phyloP scores from a whole-genome alignment of 2,888 invertebrate species.

The Papilio gigon region DNA sequence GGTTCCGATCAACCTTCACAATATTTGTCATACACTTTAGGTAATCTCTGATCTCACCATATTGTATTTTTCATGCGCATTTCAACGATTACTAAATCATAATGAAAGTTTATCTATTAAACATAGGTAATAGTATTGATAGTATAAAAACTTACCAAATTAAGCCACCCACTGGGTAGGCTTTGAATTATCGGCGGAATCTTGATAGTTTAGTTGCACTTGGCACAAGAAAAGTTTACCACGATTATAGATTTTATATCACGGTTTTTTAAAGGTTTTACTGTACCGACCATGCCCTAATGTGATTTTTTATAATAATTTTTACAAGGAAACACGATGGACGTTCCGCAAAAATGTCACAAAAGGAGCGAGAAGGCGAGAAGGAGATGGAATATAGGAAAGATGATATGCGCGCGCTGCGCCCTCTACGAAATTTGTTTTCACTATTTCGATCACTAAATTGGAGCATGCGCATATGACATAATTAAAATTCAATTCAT shows the following conservation, averaged over 20 bases:
- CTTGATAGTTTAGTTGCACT: conserved; percentile 87
- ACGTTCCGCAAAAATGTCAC: conserved; percentile 75
- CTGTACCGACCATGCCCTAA: conserved; percentile 80
- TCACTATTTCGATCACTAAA: conserved; percentile 54
- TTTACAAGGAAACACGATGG: conserved; percentile 68
- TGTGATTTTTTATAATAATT: conserved; percentile 63
- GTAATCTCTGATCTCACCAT: conserved; percentile 40
- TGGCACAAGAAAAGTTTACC: conserved; percentile 80
- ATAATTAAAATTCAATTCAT: neutral
- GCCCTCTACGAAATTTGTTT: conserved; percentile 56
- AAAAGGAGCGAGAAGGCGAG: conserved; percentile 66
- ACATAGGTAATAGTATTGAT: conserved; percentile 24
- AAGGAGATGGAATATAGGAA: conserved; percentile 51
- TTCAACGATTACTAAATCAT: neutral
- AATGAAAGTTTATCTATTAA: neutral
- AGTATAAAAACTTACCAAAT: conserved; percentile 81
- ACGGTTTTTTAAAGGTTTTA: conserved; percentile 71
- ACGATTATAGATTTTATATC: conserved; percentile 73
- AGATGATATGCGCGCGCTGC: conserved; percentile 51
- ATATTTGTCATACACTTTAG: conserved; percentile 14
- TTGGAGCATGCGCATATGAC: conserved; percentile 63
- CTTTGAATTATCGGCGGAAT: conserved; percentile 90
- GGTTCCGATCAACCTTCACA: conserved; percentile 17
- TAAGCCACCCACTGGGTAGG: conserved; percentile 92
- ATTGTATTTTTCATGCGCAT: conserved; percentile 3